A percentile compares a stretch with the other conserved stretches of the same genome.
Conservation (phyloP, 2,888 invertebrate species). For the Xestia c-nigrum region DNA sequence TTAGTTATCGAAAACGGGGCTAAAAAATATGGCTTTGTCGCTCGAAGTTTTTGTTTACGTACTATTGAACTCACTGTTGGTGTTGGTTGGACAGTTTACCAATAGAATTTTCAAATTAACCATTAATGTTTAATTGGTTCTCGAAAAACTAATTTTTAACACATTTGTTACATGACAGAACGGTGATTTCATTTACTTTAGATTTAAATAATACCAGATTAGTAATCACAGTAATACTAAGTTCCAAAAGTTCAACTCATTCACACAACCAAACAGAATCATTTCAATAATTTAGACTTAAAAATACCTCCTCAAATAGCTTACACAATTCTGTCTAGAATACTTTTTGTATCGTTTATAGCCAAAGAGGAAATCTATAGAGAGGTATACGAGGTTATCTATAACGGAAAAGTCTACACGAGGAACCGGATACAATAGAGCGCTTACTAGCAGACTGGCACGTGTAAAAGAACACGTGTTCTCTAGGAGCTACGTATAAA, state of each 20-base stretch:
- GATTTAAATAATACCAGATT: not conserved
- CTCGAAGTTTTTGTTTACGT: not conserved
- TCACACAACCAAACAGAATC: not conserved
- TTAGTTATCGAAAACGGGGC: no score
- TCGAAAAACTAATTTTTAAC: not conserved
- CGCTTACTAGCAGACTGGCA: not conserved
- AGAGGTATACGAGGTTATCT: not conserved
- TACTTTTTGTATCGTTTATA: not conserved
- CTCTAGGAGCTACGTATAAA: constrained; percentile 16
- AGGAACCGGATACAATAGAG: not conserved
- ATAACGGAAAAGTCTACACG: not conserved
- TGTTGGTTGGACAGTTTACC: not conserved
- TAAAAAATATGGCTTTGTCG: not conserved
- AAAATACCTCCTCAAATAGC: not conserved
- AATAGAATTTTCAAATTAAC: not conserved
- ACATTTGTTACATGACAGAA: not conserved
- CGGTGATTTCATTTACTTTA: no score
- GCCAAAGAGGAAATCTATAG: not conserved
- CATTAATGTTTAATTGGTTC: not conserved
- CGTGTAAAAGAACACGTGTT: constrained; percentile 30
- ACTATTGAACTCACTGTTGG: not conserved
- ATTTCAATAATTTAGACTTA: not conserved
- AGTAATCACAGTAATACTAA: no score
- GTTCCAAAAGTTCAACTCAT: not conserved
- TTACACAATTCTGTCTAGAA: not conserved